A percentile compares a stretch with the other conserved stretches of the same genome.
Evolutionary conservation across 2,113 vertebrate species (phyloP).

Genomic region (Petaurus breviceps): DNA sequence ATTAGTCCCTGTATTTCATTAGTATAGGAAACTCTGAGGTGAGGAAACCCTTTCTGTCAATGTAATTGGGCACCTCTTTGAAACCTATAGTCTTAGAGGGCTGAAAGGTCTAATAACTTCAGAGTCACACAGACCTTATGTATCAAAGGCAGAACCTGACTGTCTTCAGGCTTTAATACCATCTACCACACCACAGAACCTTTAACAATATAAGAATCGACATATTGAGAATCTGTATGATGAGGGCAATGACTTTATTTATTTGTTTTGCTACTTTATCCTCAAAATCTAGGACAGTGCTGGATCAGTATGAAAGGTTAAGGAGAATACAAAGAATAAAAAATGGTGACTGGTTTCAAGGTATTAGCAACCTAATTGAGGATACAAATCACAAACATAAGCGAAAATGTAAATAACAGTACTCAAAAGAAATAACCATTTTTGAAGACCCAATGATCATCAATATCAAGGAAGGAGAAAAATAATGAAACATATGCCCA

Average conservation of each 20-base stretch:
- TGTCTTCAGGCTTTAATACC: background rate
- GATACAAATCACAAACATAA: background rate
- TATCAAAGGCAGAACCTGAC: background rate
- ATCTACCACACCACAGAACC: background rate
- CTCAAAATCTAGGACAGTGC: background rate
- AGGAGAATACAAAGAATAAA: background rate
- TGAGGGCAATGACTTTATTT: background rate
- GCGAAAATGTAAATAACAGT: background rate
- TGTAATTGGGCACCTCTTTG: background rate
- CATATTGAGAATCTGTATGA: background rate
- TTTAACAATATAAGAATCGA: background rate
- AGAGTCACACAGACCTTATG: background rate
- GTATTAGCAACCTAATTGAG: background rate
- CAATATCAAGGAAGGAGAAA: background rate
- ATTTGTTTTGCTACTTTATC: background rate
- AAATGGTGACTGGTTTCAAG: background rate
- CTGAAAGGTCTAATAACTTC: background rate
- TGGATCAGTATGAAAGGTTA: background rate
- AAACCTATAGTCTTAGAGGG: background rate
- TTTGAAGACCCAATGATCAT: background rate
- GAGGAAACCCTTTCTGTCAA: background rate
- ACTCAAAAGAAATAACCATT: background rate
- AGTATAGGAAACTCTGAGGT: background rate
- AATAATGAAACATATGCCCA: background rate
- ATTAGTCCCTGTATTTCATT: background rate